Base-by-base conservation (phyloP, 1,140 invertebrate genomes). In the Lucilia sericata region DNA sequence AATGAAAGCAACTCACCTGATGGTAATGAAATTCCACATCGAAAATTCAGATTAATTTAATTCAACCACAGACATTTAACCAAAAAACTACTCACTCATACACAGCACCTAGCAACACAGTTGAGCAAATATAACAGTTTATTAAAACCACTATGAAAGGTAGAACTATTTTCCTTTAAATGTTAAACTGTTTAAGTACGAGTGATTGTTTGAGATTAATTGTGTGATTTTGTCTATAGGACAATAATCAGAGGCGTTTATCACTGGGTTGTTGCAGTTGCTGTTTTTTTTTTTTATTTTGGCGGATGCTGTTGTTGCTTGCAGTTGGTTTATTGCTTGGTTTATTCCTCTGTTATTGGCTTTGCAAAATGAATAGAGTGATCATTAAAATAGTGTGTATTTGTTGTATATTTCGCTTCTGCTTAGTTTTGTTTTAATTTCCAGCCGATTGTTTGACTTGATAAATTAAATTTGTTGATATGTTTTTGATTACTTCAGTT, bases 21-120 rank as follows among this genome's bases (percentile, higher is more conserved):
- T n/a, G 80, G 74, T 82, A 80, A 34, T 51, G 84, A 82, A 82
- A 84, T 14, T 84, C 84, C 84, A 76, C 51, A 76, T 30, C 76
- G 34, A 80, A 82, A 21, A 84, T n/a, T 80, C 14, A n/a, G 84
- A 60, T 21, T 55, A 65, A 34, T 84, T 84, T 82, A 84, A 84
- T 19, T 84, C 84, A 49, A 82, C 47, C 10, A 80, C 60, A 42
- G 84, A 84, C 84, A 84, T 84, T 84, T 80, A 80, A 80, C 30
- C 76, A 80, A 80, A 80, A 19, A 21, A 78, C 34, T 12, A n/a
- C 21, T 9, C n/a, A 70, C 65, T 8, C 19, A 70, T n/a, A 70
- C 19, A 70, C 5, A 55, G 51, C 42, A 30, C 25, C 25, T 30
- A 2, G 25, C 3, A 30, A 3, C 25, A 30, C 3, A 30, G 25